A percentile compares a stretch with the other conserved stretches of the same genome.
These are phyloP conservation scores for Mystacides longicornis DNA, from an alignment of 2,888 invertebrate species.

Conservation along the genomic window DNA sequence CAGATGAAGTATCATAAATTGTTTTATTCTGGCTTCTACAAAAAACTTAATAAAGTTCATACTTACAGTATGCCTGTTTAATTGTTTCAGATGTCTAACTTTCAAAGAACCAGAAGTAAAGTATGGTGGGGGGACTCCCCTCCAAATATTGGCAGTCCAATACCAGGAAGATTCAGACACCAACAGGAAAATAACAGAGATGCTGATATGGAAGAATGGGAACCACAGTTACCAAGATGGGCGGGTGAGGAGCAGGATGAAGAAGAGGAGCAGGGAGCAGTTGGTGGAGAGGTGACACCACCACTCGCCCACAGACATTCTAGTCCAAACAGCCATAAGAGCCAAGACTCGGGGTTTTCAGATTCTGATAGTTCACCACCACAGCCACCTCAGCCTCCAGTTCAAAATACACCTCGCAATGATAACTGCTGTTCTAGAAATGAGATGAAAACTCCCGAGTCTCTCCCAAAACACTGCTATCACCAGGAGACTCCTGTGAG, in stretches of 20 bases:
- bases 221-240: slow-evolving; percentile 48
- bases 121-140: slow-evolving; percentile 59
- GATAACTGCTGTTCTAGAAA: not conserved
- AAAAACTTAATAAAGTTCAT: no score
- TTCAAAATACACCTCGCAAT: slow-evolving; percentile 30
- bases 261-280: slow-evolving; percentile 9
- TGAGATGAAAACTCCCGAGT: slow-evolving; percentile 17
- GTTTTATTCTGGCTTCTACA: no score
- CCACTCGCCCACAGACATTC: slow-evolving; percentile 41
- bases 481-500: slow-evolving; percentile 30
- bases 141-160: slow-evolving; percentile 40
- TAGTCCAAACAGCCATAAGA: slow-evolving; percentile 59
- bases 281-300: slow-evolving; percentile 31
- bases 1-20: no score
- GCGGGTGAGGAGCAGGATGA: slow-evolving; percentile 28
- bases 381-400: slow-evolving; percentile 43
- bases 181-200: not conserved
- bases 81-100: slow-evolving; percentile 54
- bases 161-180: slow-evolving; percentile 29
- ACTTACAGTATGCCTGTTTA: no score
- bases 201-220: slow-evolving; percentile 38
- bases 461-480: slow-evolving; percentile 12
- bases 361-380: slow-evolving; percentile 65
- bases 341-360: slow-evolving; percentile 75
- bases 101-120: slow-evolving; percentile 59